A percentile compares a stretch with the other conserved stretches of the same genome.
Conservation (phyloP, 2,797 vertebrate species). For the Dallia pectoralis region DNA sequence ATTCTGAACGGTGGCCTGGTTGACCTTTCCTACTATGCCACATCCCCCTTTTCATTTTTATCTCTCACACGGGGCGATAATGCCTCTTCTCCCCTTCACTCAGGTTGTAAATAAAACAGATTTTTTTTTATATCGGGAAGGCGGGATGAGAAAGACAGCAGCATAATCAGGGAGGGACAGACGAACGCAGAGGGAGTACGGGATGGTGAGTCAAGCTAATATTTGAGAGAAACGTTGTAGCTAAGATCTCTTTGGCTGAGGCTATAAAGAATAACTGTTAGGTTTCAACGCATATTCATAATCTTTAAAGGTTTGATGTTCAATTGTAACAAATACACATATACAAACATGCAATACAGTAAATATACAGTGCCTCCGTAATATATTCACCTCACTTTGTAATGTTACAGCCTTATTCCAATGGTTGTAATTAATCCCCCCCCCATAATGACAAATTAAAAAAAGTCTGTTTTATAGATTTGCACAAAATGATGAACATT, state of each 20-base stretch:
- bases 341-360: too few species aligned
- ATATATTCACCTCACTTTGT: too few species aligned
- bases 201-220: neutral
- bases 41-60: constrained; percentile 57
- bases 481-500: too few species aligned
- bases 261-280: neutral
- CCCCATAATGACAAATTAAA: too few species aligned
- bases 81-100: constrained; percentile 37
- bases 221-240: neutral
- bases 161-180: neutral
- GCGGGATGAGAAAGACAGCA: constrained; percentile 54
- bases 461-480: too few species aligned
- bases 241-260: neutral
- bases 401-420: too few species aligned
- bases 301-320: neutral
- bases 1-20: constrained; percentile 50
- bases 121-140: constrained; percentile 54
- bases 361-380: too few species aligned
- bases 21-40: constrained; percentile 65
- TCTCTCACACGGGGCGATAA: constrained; percentile 63
- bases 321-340: too few species aligned
- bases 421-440: too few species aligned
- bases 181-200: neutral
- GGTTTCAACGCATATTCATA: neutral
- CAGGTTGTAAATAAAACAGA: constrained; percentile 65